These are phyloP conservation scores for Syrista parreyssii DNA, from an alignment of 2,888 invertebrate species.

Conservation along the genomic window DNA sequence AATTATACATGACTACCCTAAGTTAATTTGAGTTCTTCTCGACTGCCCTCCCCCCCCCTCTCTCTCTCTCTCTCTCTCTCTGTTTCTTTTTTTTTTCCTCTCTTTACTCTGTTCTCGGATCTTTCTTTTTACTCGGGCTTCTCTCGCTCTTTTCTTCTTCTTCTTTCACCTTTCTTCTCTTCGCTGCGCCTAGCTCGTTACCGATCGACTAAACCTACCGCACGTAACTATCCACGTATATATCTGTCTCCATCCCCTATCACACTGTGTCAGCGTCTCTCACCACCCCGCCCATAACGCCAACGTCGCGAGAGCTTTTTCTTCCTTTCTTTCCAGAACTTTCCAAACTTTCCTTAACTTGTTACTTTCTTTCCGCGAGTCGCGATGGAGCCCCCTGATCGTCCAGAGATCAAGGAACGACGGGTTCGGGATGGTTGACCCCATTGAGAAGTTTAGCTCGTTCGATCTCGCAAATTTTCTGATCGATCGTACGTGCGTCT, in stretches of 20 bases:
- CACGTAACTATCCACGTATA: neutral
- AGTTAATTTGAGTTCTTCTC: neutral
- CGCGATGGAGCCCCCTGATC: neutral
- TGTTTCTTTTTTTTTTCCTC: neutral
- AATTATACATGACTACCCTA: constrained; percentile 18
- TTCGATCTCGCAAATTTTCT: neutral
- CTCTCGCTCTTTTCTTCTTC: neutral
- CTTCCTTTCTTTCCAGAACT: neutral
- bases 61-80: neutral
- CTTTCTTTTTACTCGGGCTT: neutral
- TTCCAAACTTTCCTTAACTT: neutral
- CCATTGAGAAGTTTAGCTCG: neutral
- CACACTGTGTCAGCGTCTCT: neutral
- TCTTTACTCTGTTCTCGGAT: neutral
- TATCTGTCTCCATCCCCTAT: neutral
- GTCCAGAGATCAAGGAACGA: neutral
- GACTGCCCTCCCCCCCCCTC: neutral
- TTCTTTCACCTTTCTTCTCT: neutral
- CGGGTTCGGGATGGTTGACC: neutral
- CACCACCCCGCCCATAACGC: neutral
- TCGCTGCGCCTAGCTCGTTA: neutral
- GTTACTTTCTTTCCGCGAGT: neutral
- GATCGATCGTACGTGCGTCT: neutral
- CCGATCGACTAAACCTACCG: neutral
- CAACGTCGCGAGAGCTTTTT: neutral